These are phyloP conservation scores for Marmota flaviventris DNA, from an alignment of 2,113 vertebrate genomes.

Conservation along the genomic window DNA sequence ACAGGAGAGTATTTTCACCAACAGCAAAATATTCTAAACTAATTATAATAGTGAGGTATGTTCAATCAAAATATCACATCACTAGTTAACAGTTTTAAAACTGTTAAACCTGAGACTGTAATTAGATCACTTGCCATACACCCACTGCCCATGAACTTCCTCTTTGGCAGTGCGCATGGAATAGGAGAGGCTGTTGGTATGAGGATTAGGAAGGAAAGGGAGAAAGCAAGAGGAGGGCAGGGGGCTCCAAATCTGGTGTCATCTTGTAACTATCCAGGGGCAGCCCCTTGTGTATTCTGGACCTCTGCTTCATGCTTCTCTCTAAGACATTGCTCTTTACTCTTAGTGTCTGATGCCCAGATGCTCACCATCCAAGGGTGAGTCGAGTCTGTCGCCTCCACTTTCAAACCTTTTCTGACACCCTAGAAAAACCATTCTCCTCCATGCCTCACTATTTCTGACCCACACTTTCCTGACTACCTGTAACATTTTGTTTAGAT, in stretches of 20 bases:
- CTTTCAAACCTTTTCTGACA: background rate
- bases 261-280: background rate
- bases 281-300: background rate
- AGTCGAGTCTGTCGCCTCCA: background rate
- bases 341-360: background rate
- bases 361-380: background rate
- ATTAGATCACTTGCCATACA: conserved; percentile 41
- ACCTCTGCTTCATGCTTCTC: background rate
- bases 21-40: conserved; percentile 13
- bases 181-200: background rate
- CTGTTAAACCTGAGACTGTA: background rate
- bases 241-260: background rate
- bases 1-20: background rate
- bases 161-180: background rate
- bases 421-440: background rate
- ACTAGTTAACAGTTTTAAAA: conserved; percentile 34
- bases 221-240: background rate
- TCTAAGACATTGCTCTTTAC: background rate
- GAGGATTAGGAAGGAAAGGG: background rate
- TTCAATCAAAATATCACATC: conserved; percentile 35
- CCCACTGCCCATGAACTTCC: conserved; percentile 2
- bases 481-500: background rate
- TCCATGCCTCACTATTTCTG: background rate
- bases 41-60: conserved; percentile 14
- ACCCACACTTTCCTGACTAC: background rate